Percentiles rank a stretch among this genome's conserved stretches.
Evolutionary conservation across 2,797 vertebrate species (phyloP).

Genomic region (Artibeus lituratus): DNA sequence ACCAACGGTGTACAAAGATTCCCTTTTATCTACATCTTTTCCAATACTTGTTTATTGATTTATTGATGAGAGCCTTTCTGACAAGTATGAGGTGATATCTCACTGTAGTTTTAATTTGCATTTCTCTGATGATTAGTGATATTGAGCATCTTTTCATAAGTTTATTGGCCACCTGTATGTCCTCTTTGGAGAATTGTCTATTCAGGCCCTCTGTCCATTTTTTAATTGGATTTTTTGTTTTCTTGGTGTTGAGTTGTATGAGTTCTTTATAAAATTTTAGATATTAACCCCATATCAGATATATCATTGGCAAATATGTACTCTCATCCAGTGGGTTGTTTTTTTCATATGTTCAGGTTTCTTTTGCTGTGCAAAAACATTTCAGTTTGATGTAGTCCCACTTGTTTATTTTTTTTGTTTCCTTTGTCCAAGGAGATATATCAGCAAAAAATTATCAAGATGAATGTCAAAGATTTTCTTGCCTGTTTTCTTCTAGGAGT

Average conservation of each 20-base stretch:
- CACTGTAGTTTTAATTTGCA: neutral
- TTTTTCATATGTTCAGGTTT: neutral
- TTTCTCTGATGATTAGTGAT: neutral
- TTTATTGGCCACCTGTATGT: neutral
- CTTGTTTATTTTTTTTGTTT: neutral
- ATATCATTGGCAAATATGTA: neutral
- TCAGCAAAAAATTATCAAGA: neutral
- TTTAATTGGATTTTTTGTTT: neutral
- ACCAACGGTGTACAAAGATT: neutral
- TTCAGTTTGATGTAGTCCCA: neutral
- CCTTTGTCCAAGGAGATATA: neutral
- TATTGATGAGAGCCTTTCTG: neutral
- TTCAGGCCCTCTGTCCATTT: neutral
- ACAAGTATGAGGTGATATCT: neutral
- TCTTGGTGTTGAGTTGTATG: neutral
- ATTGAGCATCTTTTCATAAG: neutral
- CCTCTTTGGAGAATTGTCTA: neutral
- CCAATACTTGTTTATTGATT: neutral
- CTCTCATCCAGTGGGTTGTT: neutral
- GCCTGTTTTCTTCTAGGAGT: neutral
- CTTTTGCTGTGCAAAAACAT: neutral
- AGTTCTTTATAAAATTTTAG: neutral
- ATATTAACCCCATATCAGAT: neutral
- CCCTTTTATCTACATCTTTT: neutral
- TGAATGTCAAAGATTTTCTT: neutral